These are phyloP conservation scores for Belonocnema kinseyi DNA, from an alignment of 1,140 invertebrate genomes.

Conservation along the genomic window DNA sequence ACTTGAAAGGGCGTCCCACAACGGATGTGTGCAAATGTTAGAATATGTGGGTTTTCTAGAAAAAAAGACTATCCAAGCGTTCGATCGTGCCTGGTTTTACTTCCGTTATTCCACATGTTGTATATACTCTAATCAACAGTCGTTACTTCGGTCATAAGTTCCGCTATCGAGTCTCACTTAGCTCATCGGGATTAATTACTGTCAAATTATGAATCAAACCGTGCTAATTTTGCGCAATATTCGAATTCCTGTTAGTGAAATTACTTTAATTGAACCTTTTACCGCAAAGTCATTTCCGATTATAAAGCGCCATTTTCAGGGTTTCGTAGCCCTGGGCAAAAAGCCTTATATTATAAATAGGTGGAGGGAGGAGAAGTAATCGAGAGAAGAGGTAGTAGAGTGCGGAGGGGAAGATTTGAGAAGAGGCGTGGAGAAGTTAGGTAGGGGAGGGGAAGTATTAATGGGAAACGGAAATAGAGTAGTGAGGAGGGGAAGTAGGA, in stretches of 20 bases:
- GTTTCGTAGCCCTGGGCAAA: no score
- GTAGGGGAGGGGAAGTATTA: no score
- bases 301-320: no score
- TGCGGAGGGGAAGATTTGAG: no score
- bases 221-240: background rate
- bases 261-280: background rate
- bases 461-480: no score
- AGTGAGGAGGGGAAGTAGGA: no score
- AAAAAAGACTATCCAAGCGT: conserved; percentile 41
- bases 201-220: background rate
- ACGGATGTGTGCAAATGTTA: conserved; percentile 22
- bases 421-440: no score
- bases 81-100: conserved; percentile 33
- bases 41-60: conserved; percentile 38
- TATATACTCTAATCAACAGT: background rate
- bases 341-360: no score
- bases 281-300: no score
- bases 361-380: no score
- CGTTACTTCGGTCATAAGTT: conserved; percentile 6
- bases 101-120: conserved; percentile 36
- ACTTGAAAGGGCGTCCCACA: background rate
- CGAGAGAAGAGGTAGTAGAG: no score
- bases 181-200: background rate
- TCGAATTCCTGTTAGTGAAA: background rate
- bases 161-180: background rate